Base-by-base conservation (phyloP, 1,140 invertebrate genomes). In the Yoshiicerus persimilis region DNA sequence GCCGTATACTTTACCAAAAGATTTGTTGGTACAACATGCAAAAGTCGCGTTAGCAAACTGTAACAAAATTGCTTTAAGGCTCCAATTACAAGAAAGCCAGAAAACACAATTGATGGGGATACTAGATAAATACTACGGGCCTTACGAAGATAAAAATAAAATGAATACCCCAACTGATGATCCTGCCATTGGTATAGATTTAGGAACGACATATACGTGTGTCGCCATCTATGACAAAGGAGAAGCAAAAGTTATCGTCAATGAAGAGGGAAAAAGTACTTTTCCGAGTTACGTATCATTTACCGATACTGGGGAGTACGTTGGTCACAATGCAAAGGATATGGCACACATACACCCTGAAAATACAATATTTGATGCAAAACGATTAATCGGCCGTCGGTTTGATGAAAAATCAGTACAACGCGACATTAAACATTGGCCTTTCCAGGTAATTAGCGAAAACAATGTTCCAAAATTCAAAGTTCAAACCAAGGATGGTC, bases 201-300 rank as follows among this genome's bases (percentile, higher is more conserved):
- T 96, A 87, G 96, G 96, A 16, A 96, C 96, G 6, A 96, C 96
- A 1, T 96, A 96, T 91, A 96, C 96, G 5, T 96, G 96, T 91
- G 96, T 96, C 5, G 96, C 95, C 70, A 95, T 96, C 0, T 96
- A 95, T 91, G 95, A 96, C 20, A 94, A 97, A 91, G 96, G 96
- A 36, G 96, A 96, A 91, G 96, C 98, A 8, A 96, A 98, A 92
- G 98, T 98, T 90, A 98, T 98, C 85, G 96, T 96, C 66, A 98
- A 98, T 91, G 47, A 56, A 6, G 96, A 98, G 91, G 97, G 97
- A 56, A 97, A 98, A 92, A 94, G 97, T 87, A 98, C 96, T 20
- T 97, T 97, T 23, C 96, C 97, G 4, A 96, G 96, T 86, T 98
- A 97, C 92, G 97, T 98, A 20, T 97, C 97, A 3, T 98, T 98